phyloP scores from a whole-genome alignment of 2,797 vertebrate species.

The Heteromormyrus szaboi region DNA sequence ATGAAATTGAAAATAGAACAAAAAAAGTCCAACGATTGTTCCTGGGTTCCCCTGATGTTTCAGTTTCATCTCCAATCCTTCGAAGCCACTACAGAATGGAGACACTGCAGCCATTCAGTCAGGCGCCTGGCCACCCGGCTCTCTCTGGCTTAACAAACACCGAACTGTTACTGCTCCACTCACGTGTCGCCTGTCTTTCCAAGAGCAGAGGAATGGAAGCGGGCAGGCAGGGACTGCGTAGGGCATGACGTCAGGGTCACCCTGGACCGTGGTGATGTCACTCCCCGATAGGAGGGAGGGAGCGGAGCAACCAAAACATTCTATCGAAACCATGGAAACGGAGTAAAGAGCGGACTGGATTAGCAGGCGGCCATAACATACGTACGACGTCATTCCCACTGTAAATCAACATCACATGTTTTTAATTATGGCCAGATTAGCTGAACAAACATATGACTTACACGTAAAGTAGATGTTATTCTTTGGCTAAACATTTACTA shows the following conservation, averaged over 20 bases:
- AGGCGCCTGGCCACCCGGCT: not conserved
- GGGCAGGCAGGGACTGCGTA: not conserved
- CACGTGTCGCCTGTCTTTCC: not conserved
- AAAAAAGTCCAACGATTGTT: not conserved
- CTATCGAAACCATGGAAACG: constrained; percentile 11
- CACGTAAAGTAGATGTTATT: not conserved
- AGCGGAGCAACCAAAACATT: not conserved
- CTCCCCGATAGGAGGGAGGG: not conserved
- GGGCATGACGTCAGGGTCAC: constrained; percentile 15
- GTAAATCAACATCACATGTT: not conserved
- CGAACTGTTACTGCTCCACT: not conserved
- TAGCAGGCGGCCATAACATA: not conserved
- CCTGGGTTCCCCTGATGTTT: not conserved
- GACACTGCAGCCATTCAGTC: not conserved
- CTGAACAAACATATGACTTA: not conserved
- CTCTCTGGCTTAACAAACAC: not conserved
- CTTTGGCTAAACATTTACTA: not conserved
- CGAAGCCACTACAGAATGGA: not conserved
- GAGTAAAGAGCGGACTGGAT: not conserved
- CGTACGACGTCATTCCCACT: not conserved
- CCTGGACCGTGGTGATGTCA: constrained; percentile 14
- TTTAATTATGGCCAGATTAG: not conserved
- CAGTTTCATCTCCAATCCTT: not conserved
- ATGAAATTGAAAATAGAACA: not conserved
- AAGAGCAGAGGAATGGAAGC: not conserved